These are phyloP conservation scores for Capitulum mitella DNA, from an alignment of 2,888 invertebrate species.

Conservation along the genomic window DNA sequence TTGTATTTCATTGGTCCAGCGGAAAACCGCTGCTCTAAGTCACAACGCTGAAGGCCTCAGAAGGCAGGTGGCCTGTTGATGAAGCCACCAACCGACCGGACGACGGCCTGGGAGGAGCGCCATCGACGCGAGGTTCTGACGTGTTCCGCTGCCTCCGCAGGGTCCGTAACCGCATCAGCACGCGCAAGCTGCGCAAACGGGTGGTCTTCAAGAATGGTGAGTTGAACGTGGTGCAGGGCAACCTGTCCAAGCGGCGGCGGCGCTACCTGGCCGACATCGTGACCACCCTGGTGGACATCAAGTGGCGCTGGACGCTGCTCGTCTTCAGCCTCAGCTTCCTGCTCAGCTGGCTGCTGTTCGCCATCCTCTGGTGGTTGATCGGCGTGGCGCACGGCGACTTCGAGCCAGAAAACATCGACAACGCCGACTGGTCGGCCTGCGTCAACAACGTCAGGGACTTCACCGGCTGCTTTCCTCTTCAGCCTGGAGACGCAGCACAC, in stretches of 20 bases:
- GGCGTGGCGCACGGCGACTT: slow-evolving; percentile 88
- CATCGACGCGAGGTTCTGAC: no score
- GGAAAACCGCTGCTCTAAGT: no score
- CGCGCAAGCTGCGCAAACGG: slow-evolving; percentile 71
- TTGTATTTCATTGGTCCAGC: no score
- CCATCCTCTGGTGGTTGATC: slow-evolving; percentile 91
- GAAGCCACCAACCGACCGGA: no score
- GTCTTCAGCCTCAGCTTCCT: slow-evolving; percentile 85
- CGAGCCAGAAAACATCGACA: slow-evolving; percentile 53
- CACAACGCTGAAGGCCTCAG: no score
- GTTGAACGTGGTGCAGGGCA: slow-evolving; percentile 92
- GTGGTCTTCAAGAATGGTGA: slow-evolving; percentile 97
- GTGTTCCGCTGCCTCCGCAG: no score
- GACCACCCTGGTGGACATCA: slow-evolving; percentile 83
- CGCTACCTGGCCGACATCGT: slow-evolving; percentile 92
- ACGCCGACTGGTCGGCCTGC: slow-evolving; percentile 65
- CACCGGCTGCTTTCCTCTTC: slow-evolving; percentile 87
- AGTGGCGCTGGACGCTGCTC: slow-evolving; percentile 88
- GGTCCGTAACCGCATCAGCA: slow-evolving; percentile 28
- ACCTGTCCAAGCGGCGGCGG: slow-evolving; percentile 85
- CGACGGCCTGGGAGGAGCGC: no score
- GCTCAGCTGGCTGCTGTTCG: slow-evolving; percentile 86
- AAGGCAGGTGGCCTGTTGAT: no score
- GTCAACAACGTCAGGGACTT: slow-evolving; percentile 79
- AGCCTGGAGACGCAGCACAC: slow-evolving; percentile 96